Conservation (phyloP, 2,113 vertebrate genomes). For the Nestor notabilis region DNA sequence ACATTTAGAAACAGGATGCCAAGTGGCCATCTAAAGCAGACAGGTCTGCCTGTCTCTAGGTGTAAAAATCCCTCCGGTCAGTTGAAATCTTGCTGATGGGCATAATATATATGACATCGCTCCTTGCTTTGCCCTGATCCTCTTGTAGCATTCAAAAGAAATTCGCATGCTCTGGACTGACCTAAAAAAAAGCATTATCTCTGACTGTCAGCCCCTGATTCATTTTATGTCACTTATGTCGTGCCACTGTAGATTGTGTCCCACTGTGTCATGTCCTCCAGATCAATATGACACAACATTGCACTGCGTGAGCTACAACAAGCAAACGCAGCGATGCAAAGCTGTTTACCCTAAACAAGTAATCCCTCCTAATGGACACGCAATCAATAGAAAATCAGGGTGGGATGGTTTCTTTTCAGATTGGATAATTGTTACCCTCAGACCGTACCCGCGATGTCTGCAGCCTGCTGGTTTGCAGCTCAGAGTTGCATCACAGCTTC, state of each 20-base stretch:
- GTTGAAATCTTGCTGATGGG: background rate
- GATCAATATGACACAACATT: background rate
- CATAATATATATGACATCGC: accelerated
- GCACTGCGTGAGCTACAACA: background rate
- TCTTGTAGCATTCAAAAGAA: background rate
- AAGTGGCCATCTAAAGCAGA: accelerated
- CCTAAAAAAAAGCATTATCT: background rate
- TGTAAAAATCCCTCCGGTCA: accelerated
- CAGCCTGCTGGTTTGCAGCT: background rate
- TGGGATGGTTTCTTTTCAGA: background rate
- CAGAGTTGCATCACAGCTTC: background rate
- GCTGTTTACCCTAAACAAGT: background rate
- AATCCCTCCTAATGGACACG: background rate
- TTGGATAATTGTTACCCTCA: background rate
- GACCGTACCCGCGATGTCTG: accelerated
- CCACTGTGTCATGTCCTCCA: background rate
- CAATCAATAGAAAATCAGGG: background rate
- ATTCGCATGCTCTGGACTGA: background rate
- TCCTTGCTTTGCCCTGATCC: background rate
- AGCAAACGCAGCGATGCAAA: background rate
- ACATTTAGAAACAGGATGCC: accelerated
- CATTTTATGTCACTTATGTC: background rate
- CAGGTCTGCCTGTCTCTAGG: background rate
- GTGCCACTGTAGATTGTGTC: background rate
- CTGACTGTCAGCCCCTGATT: background rate